These are phyloP conservation scores for Leontopithecus rosalia DNA, from an alignment of 2,797 vertebrate species.

Conservation along the genomic window DNA sequence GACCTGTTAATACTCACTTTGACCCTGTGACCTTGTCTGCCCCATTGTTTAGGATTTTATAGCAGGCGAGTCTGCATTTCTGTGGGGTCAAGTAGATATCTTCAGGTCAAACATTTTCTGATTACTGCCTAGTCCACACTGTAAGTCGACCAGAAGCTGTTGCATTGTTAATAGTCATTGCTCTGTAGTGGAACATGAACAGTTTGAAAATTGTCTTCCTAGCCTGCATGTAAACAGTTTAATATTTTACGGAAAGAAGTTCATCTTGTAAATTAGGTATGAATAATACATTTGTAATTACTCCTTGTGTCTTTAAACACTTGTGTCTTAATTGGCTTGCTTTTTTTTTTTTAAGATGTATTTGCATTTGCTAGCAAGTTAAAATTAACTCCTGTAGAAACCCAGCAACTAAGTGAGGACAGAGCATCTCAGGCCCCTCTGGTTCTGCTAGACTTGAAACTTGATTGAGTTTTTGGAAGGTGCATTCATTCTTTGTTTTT, in stretches of 20 bases:
- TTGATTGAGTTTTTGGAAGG: conserved; percentile 26
- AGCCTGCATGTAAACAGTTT: conserved; percentile 88
- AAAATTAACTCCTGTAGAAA: conserved; percentile 78
- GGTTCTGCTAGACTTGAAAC: conserved; percentile 22
- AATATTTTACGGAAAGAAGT: conserved; percentile 89
- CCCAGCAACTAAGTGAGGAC: conserved; percentile 60
- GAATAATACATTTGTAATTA: conserved; percentile 90
- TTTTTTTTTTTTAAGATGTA: conserved; percentile 79
- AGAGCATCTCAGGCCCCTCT: not conserved
- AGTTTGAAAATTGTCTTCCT: conserved; percentile 83
- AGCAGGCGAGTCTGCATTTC: conserved; percentile 91
- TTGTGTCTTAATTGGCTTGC: conserved; percentile 87
- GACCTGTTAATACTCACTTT: conserved; percentile 99
- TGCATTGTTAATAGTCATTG: conserved; percentile 77
- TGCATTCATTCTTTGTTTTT: not conserved
- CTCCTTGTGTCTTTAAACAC: conserved; percentile 87
- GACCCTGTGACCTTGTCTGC: conserved; percentile 99
- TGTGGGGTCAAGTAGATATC: conserved; percentile 96
- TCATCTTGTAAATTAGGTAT: conserved; percentile 89
- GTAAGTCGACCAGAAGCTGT: conserved; percentile 78
- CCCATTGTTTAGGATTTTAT: conserved; percentile 96
- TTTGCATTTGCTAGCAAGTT: conserved; percentile 86
- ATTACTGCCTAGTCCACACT: conserved; percentile 82
- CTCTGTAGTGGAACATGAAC: conserved; percentile 75
- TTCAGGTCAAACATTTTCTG: conserved; percentile 89